Base-by-base conservation (phyloP, 2,888 invertebrate genomes). In the Dolichopus griseipennis region DNA sequence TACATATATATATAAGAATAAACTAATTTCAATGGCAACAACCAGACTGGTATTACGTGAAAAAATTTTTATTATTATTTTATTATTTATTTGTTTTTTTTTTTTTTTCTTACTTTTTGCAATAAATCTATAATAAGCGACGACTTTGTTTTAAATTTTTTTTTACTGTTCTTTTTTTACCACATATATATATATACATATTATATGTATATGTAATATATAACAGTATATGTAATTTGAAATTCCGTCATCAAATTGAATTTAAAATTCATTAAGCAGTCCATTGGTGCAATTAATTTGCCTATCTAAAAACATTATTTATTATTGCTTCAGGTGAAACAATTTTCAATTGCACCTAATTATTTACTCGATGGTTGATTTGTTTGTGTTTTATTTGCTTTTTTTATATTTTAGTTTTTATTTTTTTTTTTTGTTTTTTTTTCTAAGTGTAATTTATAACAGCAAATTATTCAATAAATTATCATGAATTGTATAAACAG, bases 271-370 rank as follows among this genome's bases (percentile, higher is more conserved):
- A 52, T 52, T 52, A 52, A 52, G 18, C 52, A 52, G 18, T 52
- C 18, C 52, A 52, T 52, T 52, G 52, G 52, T 52, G n/a, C 52
- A 52, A 52, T 52, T 52, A 52, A 52, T 52, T 52, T 52, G 52
- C 52, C 52, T 52, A 52, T 52, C 52, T 52, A 18, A 52, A 52
- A 52, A 52, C 52, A 52, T 52, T 52, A 52, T 52, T 52, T 52
- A 52, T 52, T 52, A 52, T 52, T 52, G 52, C 52, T 52, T 52
- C 52, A 52, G 52, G 52, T 52, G 52, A 52, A 52, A 52, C 52
- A 52, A 52, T 52, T 52, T 52, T 52, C 15, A 52, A 52, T 52
- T 52, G 52, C 52, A 52, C 52, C 52, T 52, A 52, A 52, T 52
- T 52, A 52, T 52, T 52, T 52, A 52, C 52, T 52, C 52, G 52